phyloP scores from a whole-genome alignment of 2,113 vertebrate genomes.

The Talpa occidentalis region DNA sequence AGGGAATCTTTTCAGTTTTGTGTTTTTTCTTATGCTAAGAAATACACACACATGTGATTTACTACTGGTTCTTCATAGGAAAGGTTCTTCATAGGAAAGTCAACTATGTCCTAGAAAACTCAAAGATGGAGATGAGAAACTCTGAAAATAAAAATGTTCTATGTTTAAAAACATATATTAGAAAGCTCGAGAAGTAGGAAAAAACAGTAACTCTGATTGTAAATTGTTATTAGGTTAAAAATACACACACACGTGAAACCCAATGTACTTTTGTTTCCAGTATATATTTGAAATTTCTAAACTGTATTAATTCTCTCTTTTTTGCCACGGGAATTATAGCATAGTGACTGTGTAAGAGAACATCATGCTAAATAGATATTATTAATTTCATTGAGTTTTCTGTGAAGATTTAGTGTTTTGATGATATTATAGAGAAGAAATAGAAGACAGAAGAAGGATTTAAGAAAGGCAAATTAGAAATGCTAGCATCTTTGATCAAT shows the following conservation, averaged over 20 bases:
- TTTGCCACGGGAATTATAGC: background rate
- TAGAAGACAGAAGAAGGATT: background rate
- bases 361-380: slow-evolving; percentile 5
- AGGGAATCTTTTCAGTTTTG: background rate
- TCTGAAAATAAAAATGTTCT: slow-evolving; percentile 51
- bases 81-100: background rate
- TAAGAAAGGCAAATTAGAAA: background rate
- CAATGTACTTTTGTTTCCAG: slow-evolving; percentile 8
- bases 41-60: slow-evolving; percentile 59
- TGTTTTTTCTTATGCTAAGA: slow-evolving; percentile 63
- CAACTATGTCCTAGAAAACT: slow-evolving; percentile 44
- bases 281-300: slow-evolving; percentile 24
- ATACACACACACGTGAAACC: no score
- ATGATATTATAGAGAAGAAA: background rate
- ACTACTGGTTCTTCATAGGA: background rate
- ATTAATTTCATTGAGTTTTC: background rate
- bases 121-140: slow-evolving; percentile 26
- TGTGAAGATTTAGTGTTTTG: background rate
- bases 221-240: background rate
- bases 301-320: background rate
- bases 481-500: background rate
- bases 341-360: background rate
- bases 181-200: background rate
- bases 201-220: background rate
- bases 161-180: background rate